Conservation (phyloP, 2,797 vertebrate species). For the Eulemur mongoz region DNA sequence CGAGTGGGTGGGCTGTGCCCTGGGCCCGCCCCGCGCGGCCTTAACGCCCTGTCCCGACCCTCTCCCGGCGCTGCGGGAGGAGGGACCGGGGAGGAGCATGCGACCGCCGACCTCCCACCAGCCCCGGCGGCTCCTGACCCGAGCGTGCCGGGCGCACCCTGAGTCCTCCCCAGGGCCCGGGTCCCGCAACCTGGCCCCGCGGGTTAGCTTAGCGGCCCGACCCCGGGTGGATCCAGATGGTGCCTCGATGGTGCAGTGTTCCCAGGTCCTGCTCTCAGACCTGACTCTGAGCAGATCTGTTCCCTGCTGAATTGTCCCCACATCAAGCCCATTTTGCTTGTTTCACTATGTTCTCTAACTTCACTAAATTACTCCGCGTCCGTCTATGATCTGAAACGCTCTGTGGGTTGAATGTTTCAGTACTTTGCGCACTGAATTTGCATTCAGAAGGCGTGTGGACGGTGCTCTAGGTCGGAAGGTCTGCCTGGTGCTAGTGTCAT, state of each 20-base stretch:
- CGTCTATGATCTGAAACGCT: neutral
- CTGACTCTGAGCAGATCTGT: neutral
- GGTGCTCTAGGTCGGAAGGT: neutral
- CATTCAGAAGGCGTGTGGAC: neutral
- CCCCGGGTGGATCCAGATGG: rapidly evolving
- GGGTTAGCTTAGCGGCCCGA: neutral
- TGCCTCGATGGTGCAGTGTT: neutral
- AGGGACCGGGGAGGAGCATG: conserved; percentile 43
- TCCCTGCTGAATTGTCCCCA: neutral
- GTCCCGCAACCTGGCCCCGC: neutral
- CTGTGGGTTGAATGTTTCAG: rapidly evolving
- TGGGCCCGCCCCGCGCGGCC: rapidly evolving
- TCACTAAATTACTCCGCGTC: neutral
- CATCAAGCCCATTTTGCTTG: neutral
- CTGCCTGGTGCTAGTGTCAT: neutral
- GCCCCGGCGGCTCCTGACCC: neutral
- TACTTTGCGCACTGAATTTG: neutral
- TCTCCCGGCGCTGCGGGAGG: neutral
- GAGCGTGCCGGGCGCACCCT: neutral
- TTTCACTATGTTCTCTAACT: neutral
- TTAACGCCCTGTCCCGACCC: neutral
- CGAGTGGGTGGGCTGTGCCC: neutral
- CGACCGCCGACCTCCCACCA: neutral
- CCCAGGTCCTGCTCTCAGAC: neutral
- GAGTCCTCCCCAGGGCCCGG: too few relatives aligned